Percentiles rank a stretch among this genome's conserved stretches.
Conservation (phyloP, 1,140 invertebrate genomes). For the Streblospio benedicti region DNA sequence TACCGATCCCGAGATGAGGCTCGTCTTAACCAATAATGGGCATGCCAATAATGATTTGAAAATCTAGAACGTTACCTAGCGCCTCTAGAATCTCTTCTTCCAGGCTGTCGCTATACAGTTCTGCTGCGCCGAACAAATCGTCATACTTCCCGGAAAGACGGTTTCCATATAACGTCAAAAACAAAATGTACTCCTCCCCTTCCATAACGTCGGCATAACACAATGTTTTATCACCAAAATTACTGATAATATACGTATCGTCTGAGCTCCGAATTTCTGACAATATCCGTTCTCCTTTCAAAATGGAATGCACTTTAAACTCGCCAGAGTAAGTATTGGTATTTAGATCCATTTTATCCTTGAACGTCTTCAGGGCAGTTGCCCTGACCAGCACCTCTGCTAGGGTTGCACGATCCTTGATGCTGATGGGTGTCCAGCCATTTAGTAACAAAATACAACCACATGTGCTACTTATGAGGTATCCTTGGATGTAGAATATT, state of each 20-base stretch:
- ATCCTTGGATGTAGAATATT: too few species aligned
- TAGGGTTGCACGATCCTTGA: slow-evolving; percentile 31
- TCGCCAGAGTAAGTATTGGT: slow-evolving; percentile 35
- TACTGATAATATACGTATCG: slow-evolving; percentile 30
- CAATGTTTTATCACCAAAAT: slow-evolving; percentile 42
- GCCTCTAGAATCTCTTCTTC: slow-evolving; percentile 30
- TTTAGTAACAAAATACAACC: slow-evolving; percentile 42
- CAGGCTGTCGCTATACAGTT: slow-evolving; percentile 26
- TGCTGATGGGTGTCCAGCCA: slow-evolving; percentile 40
- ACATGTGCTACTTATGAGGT: too few species aligned
- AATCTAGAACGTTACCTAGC: slow-evolving; percentile 32
- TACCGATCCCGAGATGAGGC: too few species aligned
- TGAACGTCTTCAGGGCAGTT: slow-evolving; percentile 29
- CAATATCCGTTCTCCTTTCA: slow-evolving; percentile 27
- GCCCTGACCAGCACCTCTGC: slow-evolving; percentile 36
- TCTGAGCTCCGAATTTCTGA: not conserved
- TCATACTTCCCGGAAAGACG: slow-evolving; percentile 43
- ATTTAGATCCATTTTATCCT: too few species aligned
- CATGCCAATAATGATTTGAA: too few species aligned
- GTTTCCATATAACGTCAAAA: slow-evolving; percentile 36
- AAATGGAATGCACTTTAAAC: slow-evolving; percentile 28
- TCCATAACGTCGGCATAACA: slow-evolving; percentile 40
- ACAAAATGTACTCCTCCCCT: slow-evolving; percentile 36
- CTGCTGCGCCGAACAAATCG: slow-evolving; percentile 41
- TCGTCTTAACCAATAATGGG: too few species aligned